Evolutionary conservation across 2,797 vertebrate species (phyloP).

Genomic region (Tenualosa ilisha): DNA sequence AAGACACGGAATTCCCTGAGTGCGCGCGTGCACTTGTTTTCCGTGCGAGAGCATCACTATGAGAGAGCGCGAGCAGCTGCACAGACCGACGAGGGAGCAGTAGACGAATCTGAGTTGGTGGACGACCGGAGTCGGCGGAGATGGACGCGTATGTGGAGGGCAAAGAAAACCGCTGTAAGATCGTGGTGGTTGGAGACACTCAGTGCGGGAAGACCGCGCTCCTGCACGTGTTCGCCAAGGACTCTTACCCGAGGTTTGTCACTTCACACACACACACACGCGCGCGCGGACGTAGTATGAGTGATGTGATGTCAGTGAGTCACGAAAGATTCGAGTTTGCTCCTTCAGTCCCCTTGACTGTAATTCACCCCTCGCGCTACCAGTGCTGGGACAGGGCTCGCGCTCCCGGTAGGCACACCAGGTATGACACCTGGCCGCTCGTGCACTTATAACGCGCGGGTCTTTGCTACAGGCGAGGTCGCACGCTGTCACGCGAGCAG

Average conservation of each 20-base stretch:
- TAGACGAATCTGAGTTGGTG: background rate
- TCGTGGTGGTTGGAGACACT: slow-evolving; percentile 92
- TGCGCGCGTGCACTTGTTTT: background rate
- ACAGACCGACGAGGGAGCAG: background rate
- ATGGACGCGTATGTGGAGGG: slow-evolving; percentile 77
- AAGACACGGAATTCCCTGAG: background rate
- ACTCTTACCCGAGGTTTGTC: slow-evolving; percentile 87
- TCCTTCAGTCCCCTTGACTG: no score
- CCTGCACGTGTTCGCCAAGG: slow-evolving; percentile 94
- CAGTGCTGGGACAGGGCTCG: background rate
- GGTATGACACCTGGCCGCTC: background rate
- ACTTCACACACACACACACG: no score
- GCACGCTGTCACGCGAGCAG: background rate
- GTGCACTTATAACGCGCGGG: background rate
- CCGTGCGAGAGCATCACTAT: background rate
- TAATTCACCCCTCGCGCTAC: no score
- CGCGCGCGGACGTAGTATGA: no score
- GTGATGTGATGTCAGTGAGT: background rate
- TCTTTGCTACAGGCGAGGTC: background rate
- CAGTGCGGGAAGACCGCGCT: slow-evolving; percentile 94
- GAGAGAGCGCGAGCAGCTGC: background rate
- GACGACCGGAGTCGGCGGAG: background rate
- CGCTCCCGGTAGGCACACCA: no score
- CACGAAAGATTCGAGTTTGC: no score
- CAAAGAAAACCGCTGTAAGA: slow-evolving; percentile 87